phyloP scores from a whole-genome alignment of 2,888 invertebrate species.

The Platerodrilus igneus region DNA sequence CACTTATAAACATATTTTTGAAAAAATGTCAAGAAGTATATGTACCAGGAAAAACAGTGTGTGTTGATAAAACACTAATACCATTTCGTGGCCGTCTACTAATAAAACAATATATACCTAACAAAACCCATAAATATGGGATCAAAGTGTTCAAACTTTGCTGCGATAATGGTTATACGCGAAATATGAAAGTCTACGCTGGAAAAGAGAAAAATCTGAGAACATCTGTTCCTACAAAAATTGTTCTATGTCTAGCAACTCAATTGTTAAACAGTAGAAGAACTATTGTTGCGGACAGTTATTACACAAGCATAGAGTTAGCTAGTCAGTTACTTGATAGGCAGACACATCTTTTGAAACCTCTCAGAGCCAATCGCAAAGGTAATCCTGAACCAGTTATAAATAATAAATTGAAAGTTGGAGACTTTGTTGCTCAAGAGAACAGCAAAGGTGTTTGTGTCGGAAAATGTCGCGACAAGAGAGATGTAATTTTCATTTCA shows the following conservation, averaged over 20 bases:
- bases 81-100: constrained; percentile 3
- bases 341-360: neutral
- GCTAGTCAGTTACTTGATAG: no score
- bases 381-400: neutral
- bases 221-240: no score
- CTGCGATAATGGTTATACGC: neutral
- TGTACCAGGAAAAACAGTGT: neutral
- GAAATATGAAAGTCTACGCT: neutral
- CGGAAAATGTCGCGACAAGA: neutral
- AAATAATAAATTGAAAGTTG: no score
- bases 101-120: constrained; percentile 4
- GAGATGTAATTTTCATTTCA: no score
- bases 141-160: no score
- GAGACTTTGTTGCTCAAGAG: no score
- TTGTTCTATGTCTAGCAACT: no score
- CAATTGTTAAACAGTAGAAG: no score
- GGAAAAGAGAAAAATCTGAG: neutral
- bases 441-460: neutral
- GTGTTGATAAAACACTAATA: neutral
- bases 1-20: constrained; percentile 2
- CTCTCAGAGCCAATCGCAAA: neutral
- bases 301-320: no score
- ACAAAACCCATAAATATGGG: no score
- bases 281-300: no score
- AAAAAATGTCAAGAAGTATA: constrained; percentile 1